A percentile compares a stretch with the other conserved stretches of the same genome.
phyloP scores from a whole-genome alignment of 2,888 invertebrate species.

The Carpatolechia fugitivella region DNA sequence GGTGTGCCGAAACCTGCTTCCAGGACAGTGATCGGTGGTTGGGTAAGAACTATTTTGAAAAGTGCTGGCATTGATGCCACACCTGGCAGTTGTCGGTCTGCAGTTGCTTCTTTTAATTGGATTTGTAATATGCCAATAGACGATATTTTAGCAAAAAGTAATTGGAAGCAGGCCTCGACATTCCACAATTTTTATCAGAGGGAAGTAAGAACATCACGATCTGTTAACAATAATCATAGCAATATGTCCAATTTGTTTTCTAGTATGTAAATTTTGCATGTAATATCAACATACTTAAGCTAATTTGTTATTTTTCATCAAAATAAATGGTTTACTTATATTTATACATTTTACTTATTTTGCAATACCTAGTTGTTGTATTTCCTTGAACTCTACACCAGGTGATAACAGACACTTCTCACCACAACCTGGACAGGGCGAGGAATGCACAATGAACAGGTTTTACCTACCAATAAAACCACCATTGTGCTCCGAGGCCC shows the following conservation, averaged over 20 bases:
- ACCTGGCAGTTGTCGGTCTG: neutral
- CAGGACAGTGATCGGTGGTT: neutral
- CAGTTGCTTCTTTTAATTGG: neutral
- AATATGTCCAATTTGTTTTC: neutral
- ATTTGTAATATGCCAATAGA: neutral
- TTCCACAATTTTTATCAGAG: constrained; percentile 20
- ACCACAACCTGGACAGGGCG: neutral
- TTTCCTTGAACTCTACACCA: constrained; percentile 13
- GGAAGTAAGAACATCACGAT: neutral
- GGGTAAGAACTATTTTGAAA: neutral
- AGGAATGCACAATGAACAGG: neutral
- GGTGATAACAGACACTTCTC: constrained; percentile 23
- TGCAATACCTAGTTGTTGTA: constrained; percentile 12
- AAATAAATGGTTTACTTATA: neutral
- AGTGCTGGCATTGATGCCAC: neutral
- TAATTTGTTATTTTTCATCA: too few species aligned
- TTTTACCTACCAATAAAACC: constrained; percentile 7
- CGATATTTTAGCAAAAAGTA: neutral
- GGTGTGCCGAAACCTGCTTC: neutral
- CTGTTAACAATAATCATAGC: neutral
- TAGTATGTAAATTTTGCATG: neutral
- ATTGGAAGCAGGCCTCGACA: constrained; percentile 8
- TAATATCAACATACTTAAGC: too few species aligned
- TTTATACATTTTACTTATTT: neutral
- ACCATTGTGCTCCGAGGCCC: neutral